Evolutionary conservation across 2,113 vertebrate genomes (phyloP), one percentile per base, ranked within the genome.

Genomic region (Lagopus leucura): DNA sequence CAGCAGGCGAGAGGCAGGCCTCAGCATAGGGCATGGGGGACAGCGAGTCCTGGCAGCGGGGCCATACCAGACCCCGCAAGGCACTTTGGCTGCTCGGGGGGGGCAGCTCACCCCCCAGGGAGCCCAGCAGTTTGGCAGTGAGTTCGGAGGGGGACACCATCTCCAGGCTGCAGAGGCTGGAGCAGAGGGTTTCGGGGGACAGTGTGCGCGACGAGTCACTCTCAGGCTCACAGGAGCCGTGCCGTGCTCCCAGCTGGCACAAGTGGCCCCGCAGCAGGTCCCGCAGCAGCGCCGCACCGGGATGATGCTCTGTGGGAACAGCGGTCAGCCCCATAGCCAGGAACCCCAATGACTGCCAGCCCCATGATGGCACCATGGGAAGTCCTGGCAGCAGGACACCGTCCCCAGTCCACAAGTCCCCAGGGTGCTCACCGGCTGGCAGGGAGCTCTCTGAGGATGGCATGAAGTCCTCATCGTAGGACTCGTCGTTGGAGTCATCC

Each of bases 131-230:
- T 98, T 99, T 99, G 80, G 99, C 98, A 42, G 98, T 98, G 81
- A 99, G 98, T 95, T 98, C 98, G 1, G 98, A 97, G 1, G 98
- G 98, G 15, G 98, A 98, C 52, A 98, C 97, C 95, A 98, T 96
- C 96, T 99, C 99, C 95, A 99, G 97, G 97, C 99, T 99, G 98
- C 98, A 99, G 60, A 99, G 98, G 94, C 99, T 99, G 95, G 99
- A 99, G 97, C 98, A 99, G 93, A 99, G 97, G 73, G 99, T 99
- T 95, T 99, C 98, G 0, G 99, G 99, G 71, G 99, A 99, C 73
- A 98, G 97, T 8, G 98, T 98, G 82, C 98, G 99, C 1, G 99
- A 99, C 77, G 99, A 99, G 95, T 99, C 99, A 16, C 98, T 99
- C 28, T 98, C 98, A 0, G 98, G 98, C 94, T 99, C 98, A 4